phyloP scores from a whole-genome alignment of 1,140 invertebrate genomes.

The Hypsibius dujardini region DNA sequence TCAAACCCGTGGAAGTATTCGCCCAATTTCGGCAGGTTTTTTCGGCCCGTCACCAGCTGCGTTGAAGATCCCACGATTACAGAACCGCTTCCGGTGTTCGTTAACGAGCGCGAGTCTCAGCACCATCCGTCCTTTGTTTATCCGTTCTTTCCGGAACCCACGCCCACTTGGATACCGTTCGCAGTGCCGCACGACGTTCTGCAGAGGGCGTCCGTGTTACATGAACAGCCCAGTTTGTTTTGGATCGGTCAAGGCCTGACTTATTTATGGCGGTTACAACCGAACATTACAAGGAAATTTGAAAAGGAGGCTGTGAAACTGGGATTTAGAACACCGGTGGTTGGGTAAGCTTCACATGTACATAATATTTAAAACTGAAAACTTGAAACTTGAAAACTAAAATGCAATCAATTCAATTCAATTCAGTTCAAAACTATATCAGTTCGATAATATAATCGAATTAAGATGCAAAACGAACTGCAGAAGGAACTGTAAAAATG shows the following conservation, averaged over 20 bases:
- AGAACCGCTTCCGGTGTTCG: background rate
- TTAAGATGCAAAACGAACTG: no score
- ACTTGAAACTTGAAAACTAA: no score
- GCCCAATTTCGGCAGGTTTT: background rate
- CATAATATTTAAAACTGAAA: background rate
- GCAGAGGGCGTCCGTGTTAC: background rate
- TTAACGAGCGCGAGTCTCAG: background rate
- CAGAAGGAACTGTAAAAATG: no score
- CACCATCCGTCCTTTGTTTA: background rate
- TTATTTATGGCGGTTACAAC: background rate
- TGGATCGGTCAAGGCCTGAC: background rate
- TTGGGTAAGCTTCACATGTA: background rate
- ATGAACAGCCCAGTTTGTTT: background rate
- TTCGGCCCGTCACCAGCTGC: background rate
- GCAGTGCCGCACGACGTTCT: background rate
- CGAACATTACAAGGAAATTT: background rate
- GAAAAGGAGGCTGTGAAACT: background rate
- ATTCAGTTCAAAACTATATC: no score
- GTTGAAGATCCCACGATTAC: background rate
- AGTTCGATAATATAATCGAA: no score
- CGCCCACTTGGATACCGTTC: background rate
- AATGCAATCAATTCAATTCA: no score
- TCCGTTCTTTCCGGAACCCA: conserved; percentile 4
- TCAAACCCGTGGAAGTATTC: background rate
- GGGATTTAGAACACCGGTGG: background rate